These are phyloP conservation scores for Cataglyphis rosenhaueri DNA, from an alignment of 2,888 invertebrate species.

Conservation along the genomic window DNA sequence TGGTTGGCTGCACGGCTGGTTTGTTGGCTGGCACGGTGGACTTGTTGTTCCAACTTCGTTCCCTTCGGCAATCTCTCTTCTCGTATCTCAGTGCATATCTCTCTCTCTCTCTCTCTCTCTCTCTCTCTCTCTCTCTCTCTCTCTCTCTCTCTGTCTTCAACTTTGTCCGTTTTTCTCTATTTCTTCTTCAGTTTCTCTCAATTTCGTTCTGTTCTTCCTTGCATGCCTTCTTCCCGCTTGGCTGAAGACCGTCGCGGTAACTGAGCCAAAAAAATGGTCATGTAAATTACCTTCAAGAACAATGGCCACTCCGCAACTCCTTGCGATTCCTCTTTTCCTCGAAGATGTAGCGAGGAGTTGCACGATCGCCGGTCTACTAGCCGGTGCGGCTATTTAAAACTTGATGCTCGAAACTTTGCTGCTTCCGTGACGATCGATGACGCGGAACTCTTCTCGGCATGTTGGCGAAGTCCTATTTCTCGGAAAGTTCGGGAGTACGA, in stretches of 20 bases:
- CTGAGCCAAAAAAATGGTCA: conserved; percentile 69
- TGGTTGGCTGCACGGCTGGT: conserved; percentile 67
- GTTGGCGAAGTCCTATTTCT: conserved; percentile 30
- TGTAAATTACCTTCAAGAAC: conserved; percentile 78
- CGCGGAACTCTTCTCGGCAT: conserved; percentile 64
- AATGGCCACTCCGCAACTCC: conserved; percentile 67
- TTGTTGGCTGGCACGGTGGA: conserved; percentile 72
- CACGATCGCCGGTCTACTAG: conserved; percentile 58
- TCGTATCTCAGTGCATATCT: conserved; percentile 48
- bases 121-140: not conserved
- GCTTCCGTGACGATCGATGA: conserved; percentile 64
- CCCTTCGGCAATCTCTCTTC: conserved; percentile 69
- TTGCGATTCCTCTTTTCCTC: conserved; percentile 55
- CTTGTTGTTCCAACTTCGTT: conserved; percentile 80
- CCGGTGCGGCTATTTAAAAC: conserved; percentile 71
- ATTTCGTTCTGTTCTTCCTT: conserved; percentile 32
- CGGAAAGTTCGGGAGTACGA: conserved; percentile 53
- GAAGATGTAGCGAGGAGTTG: conserved; percentile 52
- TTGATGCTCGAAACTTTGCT: conserved; percentile 68
- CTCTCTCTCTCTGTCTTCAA: conserved; percentile 28
- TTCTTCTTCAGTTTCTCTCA: conserved; percentile 45
- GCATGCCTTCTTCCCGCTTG: conserved; percentile 38
- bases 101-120: conserved; percentile 24
- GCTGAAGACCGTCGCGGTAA: conserved; percentile 69
- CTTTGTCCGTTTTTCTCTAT: conserved; percentile 17